These are phyloP conservation scores for Pseudochromis fuscus DNA, from an alignment of 2,797 vertebrate species.

Conservation along the genomic window DNA sequence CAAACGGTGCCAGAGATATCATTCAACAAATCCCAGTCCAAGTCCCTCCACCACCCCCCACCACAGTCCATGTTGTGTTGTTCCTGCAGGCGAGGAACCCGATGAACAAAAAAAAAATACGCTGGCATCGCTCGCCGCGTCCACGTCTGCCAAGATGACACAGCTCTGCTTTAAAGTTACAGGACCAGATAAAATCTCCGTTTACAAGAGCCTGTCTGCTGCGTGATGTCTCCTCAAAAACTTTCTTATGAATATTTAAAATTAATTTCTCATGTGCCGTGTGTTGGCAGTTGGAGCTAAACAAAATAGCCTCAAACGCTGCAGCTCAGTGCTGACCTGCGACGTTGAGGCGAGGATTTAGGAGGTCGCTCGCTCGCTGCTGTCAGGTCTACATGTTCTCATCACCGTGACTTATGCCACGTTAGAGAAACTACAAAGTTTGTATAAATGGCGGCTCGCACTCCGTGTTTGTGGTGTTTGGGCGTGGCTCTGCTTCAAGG, in stretches of 20 bases:
- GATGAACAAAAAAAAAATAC: not conserved
- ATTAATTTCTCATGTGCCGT: not conserved
- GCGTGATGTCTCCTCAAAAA: not conserved
- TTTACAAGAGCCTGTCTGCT: slow-evolving; percentile 34
- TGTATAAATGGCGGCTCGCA: not conserved
- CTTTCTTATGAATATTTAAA: slow-evolving; percentile 30
- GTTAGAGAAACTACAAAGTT: slow-evolving; percentile 30
- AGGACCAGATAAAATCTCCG: slow-evolving; percentile 24
- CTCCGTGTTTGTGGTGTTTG: slow-evolving; percentile 9
- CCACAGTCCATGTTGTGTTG: too few species aligned
- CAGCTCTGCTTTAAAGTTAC: slow-evolving; percentile 22
- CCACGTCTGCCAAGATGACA: slow-evolving; percentile 25
- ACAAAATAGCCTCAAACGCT: slow-evolving; percentile 14
- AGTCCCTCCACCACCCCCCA: slow-evolving; percentile 53
- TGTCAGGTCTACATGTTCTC: slow-evolving; percentile 44
- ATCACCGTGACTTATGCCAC: slow-evolving; percentile 31
- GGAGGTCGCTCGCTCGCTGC: slow-evolving; percentile 20
- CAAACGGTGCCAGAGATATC: slow-evolving; percentile 79
- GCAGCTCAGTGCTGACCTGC: slow-evolving; percentile 6
- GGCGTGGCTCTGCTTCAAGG: slow-evolving; percentile 37
- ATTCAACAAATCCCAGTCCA: slow-evolving; percentile 71
- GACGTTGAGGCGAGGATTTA: slow-evolving; percentile 23
- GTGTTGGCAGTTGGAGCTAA: slow-evolving; percentile 23
- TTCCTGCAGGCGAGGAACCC: slow-evolving; percentile 18
- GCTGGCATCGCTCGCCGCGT: slow-evolving; percentile 36